Evolutionary conservation across 2,888 invertebrate species (phyloP).

Genomic region (Erebia aethiops): DNA sequence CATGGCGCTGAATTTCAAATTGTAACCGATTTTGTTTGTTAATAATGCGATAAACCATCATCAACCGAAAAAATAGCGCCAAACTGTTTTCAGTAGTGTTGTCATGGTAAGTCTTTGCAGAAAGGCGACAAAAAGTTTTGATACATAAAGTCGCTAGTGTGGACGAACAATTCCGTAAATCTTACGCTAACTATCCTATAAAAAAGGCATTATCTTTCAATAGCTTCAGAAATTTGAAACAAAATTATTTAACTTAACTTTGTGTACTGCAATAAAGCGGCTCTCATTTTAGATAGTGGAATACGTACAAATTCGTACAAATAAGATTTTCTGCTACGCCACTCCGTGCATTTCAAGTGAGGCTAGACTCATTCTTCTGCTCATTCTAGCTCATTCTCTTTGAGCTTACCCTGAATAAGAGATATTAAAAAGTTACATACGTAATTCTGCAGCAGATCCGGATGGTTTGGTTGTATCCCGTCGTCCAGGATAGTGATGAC

Average conservation of each 20-base stretch:
- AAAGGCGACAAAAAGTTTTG: not conserved
- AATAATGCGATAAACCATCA: too few relatives aligned
- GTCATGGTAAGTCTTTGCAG: not conserved
- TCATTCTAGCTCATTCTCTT: not conserved
- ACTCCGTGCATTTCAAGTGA: too few relatives aligned
- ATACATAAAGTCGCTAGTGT: not conserved
- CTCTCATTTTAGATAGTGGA: conserved; percentile 25
- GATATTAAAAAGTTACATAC: conserved; percentile 77
- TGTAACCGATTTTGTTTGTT: too few relatives aligned
- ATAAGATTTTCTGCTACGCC: too few relatives aligned
- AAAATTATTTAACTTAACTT: conserved; percentile 37
- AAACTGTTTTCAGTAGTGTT: too few relatives aligned
- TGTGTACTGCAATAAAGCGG: conserved; percentile 27
- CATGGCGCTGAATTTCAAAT: too few relatives aligned
- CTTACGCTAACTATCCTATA: conserved; percentile 29
- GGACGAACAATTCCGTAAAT: not conserved
- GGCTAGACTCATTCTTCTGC: too few relatives aligned
- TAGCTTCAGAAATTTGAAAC: conserved; percentile 35
- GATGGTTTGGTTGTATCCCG: conserved; percentile 97
- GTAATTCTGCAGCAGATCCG: conserved; percentile 95
- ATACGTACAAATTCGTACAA: too few relatives aligned
- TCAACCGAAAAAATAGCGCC: too few relatives aligned
- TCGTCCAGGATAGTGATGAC: conserved; percentile 98
- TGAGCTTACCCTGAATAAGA: not conserved
- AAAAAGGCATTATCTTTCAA: conserved; percentile 35